phyloP scores from a whole-genome alignment of 2,888 invertebrate species.

The Cephus rjabovi region DNA sequence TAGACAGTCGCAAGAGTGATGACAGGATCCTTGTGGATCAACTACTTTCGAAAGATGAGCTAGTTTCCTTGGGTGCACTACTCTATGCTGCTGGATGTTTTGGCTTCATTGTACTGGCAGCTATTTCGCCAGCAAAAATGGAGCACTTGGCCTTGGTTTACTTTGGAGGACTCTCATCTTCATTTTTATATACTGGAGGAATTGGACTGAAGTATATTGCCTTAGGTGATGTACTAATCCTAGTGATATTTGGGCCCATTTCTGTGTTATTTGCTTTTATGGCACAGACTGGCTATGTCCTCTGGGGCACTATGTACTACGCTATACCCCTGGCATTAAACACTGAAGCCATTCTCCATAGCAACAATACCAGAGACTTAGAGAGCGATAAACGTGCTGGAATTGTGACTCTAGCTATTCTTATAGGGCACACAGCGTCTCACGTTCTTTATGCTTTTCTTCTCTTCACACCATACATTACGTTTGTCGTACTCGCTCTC shows the following conservation, averaged over 20 bases:
- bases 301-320: slow-evolving; percentile 92
- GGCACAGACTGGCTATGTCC: slow-evolving; percentile 91
- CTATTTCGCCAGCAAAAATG: slow-evolving; percentile 90
- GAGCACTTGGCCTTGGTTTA: slow-evolving; percentile 94
- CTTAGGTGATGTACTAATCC: slow-evolving; percentile 90
- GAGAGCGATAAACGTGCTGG: slow-evolving; percentile 90
- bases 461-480: slow-evolving; percentile 90
- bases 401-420: slow-evolving; percentile 94
- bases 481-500: slow-evolving; percentile 86
- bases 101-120: slow-evolving; percentile 81
- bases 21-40: slow-evolving; percentile 96
- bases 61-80: slow-evolving; percentile 89
- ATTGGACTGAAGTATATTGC: slow-evolving; percentile 96
- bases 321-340: slow-evolving; percentile 94
- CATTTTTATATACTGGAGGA: slow-evolving; percentile 96
- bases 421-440: slow-evolving; percentile 91
- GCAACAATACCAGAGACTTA: slow-evolving; percentile 93
- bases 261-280: slow-evolving; percentile 94
- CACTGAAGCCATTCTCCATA: slow-evolving; percentile 94
- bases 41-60: slow-evolving; percentile 82
- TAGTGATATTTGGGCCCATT: slow-evolving; percentile 94
- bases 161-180: slow-evolving; percentile 94
- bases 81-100: slow-evolving; percentile 88
- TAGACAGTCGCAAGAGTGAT: slow-evolving; percentile 93
- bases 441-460: slow-evolving; percentile 91